Percentiles rank a stretch among this genome's conserved stretches.
Conservation (phyloP, 2,113 vertebrate species). For the Pyrgilauda ruficollis region DNA sequence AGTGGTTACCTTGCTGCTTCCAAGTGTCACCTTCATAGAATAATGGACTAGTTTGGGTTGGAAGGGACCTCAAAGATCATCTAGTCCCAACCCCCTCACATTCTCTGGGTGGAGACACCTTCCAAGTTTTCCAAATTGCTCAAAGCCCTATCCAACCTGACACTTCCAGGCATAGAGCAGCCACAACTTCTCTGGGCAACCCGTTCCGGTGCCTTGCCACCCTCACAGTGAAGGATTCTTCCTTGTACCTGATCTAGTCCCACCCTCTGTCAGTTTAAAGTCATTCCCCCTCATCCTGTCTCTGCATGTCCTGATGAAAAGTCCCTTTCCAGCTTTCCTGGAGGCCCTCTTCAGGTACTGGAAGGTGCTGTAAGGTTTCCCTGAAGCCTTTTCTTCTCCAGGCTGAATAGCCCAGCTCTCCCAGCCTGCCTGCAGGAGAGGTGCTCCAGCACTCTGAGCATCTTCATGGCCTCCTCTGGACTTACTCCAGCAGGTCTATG, state of each 20-base stretch:
- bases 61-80: background rate
- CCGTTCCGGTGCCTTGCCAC: rapidly evolving
- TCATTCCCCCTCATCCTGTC: background rate
- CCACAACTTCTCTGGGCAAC: background rate
- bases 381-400: background rate
- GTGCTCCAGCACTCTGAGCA: background rate
- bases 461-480: background rate
- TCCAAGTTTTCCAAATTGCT: background rate
- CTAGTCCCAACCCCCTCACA: rapidly evolving
- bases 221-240: background rate
- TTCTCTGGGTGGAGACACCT: background rate
- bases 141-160: background rate
- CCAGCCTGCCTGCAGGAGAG: background rate
- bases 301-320: background rate
- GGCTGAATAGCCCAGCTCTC: background rate
- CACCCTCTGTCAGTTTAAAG: background rate
- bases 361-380: background rate
- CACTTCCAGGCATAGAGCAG: background rate
- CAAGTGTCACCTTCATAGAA: background rate
- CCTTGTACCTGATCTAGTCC: background rate
- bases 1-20: background rate
- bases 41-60: background rate
- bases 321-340: background rate
- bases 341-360: background rate
- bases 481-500: background rate